Percentiles rank a stretch among this genome's conserved stretches.
Evolutionary conservation across 2,888 invertebrate species (phyloP).

Genomic region (Dioctria rufipes): DNA sequence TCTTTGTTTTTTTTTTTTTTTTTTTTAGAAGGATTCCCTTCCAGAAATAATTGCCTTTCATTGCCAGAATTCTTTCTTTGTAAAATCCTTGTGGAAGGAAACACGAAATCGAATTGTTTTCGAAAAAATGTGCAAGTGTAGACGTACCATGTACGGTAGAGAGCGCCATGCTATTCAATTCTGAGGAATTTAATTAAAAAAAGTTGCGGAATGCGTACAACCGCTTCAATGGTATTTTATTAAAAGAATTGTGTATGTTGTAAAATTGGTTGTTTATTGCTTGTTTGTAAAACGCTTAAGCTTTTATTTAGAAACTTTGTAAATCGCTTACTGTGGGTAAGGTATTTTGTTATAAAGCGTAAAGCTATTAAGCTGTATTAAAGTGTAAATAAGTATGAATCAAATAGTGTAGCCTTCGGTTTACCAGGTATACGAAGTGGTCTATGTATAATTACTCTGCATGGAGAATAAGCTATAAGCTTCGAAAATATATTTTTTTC

Average conservation of each 20-base stretch:
- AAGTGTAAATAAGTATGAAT: too few species aligned
- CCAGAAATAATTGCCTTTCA: conserved; percentile 38
- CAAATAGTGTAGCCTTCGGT: too few species aligned
- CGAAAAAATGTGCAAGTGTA: conserved; percentile 2
- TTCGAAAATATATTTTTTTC: too few species aligned
- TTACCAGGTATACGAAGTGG: too few species aligned
- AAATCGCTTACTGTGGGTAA: too few species aligned
- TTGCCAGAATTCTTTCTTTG: conserved; percentile 35
- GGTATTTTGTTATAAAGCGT: too few species aligned
- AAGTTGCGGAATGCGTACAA: conserved; percentile 11
- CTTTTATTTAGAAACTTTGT: too few species aligned
- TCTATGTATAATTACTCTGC: too few species aligned
- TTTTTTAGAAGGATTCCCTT: conserved; percentile 8
- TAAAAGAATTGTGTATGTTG: neutral
- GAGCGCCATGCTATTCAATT: neutral
- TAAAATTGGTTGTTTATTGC: neutral
- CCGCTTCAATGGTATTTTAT: neutral
- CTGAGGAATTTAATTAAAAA: conserved; percentile 32
- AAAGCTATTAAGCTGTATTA: too few species aligned
- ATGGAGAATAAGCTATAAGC: too few species aligned
- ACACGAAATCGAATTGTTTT: conserved; percentile 31
- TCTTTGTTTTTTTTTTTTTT: conserved; percentile 8
- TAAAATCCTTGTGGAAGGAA: conserved; percentile 22
- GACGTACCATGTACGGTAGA: neutral
- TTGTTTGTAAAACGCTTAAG: too few species aligned